Percentiles rank a stretch among this genome's conserved stretches.
Conservation (phyloP, 1,140 invertebrate species). For the Drosophila orosa region DNA sequence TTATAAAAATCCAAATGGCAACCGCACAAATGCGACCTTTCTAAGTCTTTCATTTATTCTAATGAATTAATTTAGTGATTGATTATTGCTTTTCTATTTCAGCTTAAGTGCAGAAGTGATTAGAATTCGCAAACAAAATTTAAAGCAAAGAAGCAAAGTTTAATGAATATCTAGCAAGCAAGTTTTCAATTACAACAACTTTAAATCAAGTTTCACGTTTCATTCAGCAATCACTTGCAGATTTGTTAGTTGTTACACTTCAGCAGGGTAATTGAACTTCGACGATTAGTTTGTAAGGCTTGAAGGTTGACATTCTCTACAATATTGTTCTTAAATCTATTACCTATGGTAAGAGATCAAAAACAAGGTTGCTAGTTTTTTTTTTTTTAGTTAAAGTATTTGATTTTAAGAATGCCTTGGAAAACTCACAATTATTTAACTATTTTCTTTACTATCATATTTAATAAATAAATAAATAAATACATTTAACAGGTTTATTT, state of each 20-base stretch:
- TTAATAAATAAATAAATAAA: too few species aligned
- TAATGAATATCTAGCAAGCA: slow-evolving; percentile 25
- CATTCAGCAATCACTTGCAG: slow-evolving; percentile 54
- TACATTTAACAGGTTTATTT: background rate
- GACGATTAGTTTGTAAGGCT: background rate
- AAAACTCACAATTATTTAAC: too few species aligned
- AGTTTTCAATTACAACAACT: slow-evolving; percentile 13
- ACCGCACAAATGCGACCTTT: background rate
- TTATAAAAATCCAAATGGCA: background rate
- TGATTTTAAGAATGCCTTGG: too few species aligned
- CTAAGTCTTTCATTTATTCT: background rate
- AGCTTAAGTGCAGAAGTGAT: too few species aligned
- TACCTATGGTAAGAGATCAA: too few species aligned
- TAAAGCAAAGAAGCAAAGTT: slow-evolving; percentile 24
- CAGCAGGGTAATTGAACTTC: background rate
- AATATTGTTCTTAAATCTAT: background rate
- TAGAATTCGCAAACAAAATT: background rate
- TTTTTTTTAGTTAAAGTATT: too few species aligned
- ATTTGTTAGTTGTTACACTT: slow-evolving; percentile 1
- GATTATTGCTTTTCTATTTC: background rate
- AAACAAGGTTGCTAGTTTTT: too few species aligned
- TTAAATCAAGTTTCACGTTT: slow-evolving; percentile 66
- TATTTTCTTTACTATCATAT: too few species aligned
- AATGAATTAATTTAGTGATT: background rate
- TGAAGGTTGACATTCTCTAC: background rate